Evolutionary conservation across 2,113 vertebrate genomes (phyloP).

Genomic region (Ondatra zibethicus): DNA sequence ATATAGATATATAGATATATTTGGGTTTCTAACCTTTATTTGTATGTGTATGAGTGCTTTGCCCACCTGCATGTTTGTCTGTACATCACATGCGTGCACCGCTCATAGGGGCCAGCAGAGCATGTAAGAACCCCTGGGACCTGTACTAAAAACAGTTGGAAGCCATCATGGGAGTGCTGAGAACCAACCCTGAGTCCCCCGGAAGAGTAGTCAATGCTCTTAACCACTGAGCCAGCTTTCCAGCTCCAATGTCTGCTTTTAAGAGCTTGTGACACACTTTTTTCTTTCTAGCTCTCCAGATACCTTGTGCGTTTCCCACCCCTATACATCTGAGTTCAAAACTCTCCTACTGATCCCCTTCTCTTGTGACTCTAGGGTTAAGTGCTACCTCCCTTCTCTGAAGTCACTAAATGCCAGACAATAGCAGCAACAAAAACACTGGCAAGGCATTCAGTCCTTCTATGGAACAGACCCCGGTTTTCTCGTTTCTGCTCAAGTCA

Average conservation of each 20-base stretch:
- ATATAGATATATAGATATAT: too few relatives aligned
- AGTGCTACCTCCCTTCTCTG: neutral
- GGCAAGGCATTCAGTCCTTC: conserved; percentile 28
- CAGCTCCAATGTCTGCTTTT: neutral
- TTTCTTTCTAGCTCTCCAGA: neutral
- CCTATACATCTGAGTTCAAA: neutral
- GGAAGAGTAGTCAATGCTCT: neutral
- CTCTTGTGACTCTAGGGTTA: neutral
- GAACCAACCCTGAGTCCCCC: neutral
- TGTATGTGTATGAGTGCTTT: neutral
- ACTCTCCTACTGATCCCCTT: neutral
- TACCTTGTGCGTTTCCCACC: neutral
- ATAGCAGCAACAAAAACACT: neutral
- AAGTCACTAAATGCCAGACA: neutral
- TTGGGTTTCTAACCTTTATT: neutral
- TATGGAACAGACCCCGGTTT: neutral
- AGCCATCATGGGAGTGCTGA: too few relatives aligned
- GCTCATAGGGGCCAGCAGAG: neutral
- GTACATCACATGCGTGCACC: neutral
- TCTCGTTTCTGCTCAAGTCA: conserved; percentile 83
- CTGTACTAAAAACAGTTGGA: neutral
- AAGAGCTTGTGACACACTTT: neutral
- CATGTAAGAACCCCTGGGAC: neutral
- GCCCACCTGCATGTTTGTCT: neutral
- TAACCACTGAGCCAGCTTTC: neutral